These are phyloP conservation scores for Psix sp. DNA, from an alignment of 1,140 invertebrate species.

Conservation along the genomic window DNA sequence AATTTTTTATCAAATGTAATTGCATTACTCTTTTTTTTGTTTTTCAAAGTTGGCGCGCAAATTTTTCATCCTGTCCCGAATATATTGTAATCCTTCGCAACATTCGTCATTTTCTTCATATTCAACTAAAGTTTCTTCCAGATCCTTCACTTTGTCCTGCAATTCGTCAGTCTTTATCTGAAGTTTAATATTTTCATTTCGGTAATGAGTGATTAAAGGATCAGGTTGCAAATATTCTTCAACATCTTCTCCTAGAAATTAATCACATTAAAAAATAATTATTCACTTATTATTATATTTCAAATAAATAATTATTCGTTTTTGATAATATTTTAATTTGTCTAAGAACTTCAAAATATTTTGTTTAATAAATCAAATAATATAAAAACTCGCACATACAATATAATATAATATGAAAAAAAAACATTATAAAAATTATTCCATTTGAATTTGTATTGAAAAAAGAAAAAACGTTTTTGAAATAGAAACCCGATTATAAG, in stretches of 20 bases:
- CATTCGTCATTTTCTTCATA: slow-evolving; percentile 48
- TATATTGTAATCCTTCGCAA: slow-evolving; percentile 55
- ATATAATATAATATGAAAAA: too few relatives aligned
- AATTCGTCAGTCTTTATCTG: slow-evolving; percentile 62
- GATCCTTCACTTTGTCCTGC: slow-evolving; percentile 65
- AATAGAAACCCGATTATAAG: too few relatives aligned
- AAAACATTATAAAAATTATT: not conserved
- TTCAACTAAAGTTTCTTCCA: slow-evolving; percentile 65
- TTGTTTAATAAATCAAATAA: too few relatives aligned
- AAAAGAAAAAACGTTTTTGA: too few relatives aligned
- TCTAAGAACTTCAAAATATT: too few relatives aligned
- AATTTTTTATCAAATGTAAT: not conserved
- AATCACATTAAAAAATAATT: too few relatives aligned
- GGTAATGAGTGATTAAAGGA: slow-evolving; percentile 65
- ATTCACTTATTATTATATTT: too few relatives aligned
- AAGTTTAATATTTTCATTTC: slow-evolving; percentile 65
- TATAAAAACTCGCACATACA: too few relatives aligned
- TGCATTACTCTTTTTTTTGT: slow-evolving; percentile 66
- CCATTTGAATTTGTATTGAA: not conserved
- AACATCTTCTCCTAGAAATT: slow-evolving; percentile 61
- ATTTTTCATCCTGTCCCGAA: slow-evolving; percentile 61
- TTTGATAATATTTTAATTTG: too few relatives aligned
- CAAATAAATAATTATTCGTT: too few relatives aligned
- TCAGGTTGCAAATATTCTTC: slow-evolving; percentile 63
- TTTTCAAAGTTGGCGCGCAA: slow-evolving; percentile 52